Percentiles rank a stretch among this genome's conserved stretches.
phyloP scores from a whole-genome alignment of 1,140 invertebrate genomes.

The Drosophila oshimai region DNA sequence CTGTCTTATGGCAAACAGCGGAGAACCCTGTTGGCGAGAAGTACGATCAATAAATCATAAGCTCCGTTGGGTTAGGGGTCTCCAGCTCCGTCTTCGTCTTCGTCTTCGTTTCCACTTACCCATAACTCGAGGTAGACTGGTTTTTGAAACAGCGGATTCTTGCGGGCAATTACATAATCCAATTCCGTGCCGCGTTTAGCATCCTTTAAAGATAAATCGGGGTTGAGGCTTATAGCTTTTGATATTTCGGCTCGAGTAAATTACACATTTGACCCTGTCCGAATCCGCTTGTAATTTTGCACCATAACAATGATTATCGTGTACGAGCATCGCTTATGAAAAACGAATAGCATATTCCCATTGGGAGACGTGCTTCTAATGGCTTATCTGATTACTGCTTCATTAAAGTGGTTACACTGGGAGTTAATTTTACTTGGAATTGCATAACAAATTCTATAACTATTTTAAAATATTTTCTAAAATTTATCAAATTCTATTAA shows the following conservation, averaged over 20 bases:
- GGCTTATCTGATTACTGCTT: conserved; percentile 42
- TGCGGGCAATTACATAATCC: conserved; percentile 90
- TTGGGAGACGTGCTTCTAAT: conserved; percentile 38
- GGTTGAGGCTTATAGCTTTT: conserved; percentile 17
- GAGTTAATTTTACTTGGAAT: not conserved
- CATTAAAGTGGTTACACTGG: conserved; percentile 21
- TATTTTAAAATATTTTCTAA: not conserved
- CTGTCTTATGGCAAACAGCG: conserved; percentile 90
- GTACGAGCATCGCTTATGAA: conserved; percentile 41
- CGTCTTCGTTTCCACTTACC: conserved; percentile 67
- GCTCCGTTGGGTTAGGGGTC: not conserved
- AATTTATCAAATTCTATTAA: not conserved
- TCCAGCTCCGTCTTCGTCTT: too few species aligned
- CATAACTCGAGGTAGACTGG: conserved; percentile 91
- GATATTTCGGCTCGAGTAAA: conserved; percentile 13
- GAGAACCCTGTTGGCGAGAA: conserved; percentile 84
- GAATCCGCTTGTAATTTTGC: conserved; percentile 36
- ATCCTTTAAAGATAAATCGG: conserved; percentile 85
- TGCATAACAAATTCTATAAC: too few species aligned
- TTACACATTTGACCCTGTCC: conserved; percentile 40
- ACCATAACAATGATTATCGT: conserved; percentile 42
- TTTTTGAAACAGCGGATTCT: conserved; percentile 89
- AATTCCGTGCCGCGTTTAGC: conserved; percentile 91
- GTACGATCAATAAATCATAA: conserved; percentile 2
- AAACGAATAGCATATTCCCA: conserved; percentile 34